Conservation (phyloP, 2,113 vertebrate species). For the Mionectes macconnelli region DNA sequence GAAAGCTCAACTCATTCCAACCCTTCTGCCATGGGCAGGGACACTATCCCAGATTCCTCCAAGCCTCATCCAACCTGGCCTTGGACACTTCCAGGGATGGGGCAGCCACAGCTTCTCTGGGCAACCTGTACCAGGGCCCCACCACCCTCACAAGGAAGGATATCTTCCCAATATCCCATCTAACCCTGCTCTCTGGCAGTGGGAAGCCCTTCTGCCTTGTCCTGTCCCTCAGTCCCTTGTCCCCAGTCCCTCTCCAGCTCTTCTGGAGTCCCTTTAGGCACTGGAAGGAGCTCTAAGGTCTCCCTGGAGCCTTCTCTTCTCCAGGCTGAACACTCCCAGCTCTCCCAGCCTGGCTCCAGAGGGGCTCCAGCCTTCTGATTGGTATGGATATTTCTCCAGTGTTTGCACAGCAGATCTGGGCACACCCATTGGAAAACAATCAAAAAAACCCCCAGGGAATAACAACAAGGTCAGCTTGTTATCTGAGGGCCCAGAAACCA, state of each 20-base stretch:
- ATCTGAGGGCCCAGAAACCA: neutral
- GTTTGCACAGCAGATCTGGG: neutral
- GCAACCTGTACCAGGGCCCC: neutral
- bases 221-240: neutral
- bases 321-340: neutral
- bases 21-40: neutral
- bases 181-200: neutral
- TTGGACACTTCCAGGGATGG: neutral
- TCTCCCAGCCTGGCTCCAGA: neutral
- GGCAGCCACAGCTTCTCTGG: neutral
- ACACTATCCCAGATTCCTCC: neutral
- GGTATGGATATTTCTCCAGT: neutral
- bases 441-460: accelerated
- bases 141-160: neutral
- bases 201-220: neutral
- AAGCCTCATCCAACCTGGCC: neutral
- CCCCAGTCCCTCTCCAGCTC: neutral
- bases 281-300: neutral
- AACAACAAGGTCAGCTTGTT: neutral
- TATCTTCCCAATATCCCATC: neutral
- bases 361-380: neutral
- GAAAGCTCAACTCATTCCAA: neutral
- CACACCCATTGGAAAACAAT: accelerated
- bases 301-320: neutral
- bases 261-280: neutral